phyloP scores from a whole-genome alignment of 2,797 vertebrate genomes.

The Crenuchus spilurus region DNA sequence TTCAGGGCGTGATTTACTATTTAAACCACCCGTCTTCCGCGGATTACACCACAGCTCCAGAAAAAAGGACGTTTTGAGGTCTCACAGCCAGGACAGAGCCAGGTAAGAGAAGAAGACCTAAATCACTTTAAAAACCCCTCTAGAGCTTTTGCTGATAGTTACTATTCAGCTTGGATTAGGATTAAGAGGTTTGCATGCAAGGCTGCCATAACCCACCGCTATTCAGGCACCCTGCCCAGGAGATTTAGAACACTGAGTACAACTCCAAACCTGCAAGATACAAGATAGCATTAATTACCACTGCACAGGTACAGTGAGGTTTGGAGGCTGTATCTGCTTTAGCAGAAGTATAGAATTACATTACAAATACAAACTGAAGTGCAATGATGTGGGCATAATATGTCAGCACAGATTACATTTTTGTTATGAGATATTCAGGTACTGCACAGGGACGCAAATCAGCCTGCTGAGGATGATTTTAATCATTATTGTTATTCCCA shows the following conservation, averaged over 20 bases:
- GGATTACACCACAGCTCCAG: constrained; percentile 51
- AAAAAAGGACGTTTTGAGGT: not conserved
- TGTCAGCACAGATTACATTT: too few species aligned
- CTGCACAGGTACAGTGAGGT: too few species aligned
- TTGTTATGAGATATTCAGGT: too few species aligned
- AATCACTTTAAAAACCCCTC: not conserved
- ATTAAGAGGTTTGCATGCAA: not conserved
- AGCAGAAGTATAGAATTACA: too few species aligned
- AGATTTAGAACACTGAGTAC: not conserved
- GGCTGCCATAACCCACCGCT: not conserved
- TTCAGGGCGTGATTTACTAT: constrained; percentile 72
- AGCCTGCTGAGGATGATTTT: too few species aligned
- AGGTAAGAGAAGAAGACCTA: constrained; percentile 37
- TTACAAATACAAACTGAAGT: too few species aligned
- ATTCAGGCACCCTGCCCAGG: not conserved
- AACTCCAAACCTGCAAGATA: not conserved
- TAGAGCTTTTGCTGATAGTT: not conserved
- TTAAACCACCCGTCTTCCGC: constrained; percentile 64
- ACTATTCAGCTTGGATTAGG: not conserved
- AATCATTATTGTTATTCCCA: too few species aligned
- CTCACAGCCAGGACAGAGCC: not conserved
- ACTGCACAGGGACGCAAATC: too few species aligned
- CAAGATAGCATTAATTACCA: too few species aligned
- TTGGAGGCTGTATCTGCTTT: too few species aligned
- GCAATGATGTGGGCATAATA: too few species aligned